Conservation (phyloP, 2,113 vertebrate species). For the Siphamia tubifer region DNA sequence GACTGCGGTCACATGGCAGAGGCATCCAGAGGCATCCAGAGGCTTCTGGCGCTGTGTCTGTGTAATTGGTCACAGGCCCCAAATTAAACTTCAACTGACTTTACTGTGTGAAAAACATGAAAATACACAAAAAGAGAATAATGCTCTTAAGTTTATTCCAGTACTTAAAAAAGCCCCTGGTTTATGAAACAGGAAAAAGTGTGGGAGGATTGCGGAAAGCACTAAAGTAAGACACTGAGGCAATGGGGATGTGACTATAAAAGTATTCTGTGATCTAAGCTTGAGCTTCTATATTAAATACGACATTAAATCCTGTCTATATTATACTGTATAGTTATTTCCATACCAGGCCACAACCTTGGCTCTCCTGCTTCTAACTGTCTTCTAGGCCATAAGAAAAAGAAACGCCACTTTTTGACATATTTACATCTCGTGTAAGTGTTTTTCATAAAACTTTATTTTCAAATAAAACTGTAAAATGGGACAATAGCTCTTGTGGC, state of each 20-base stretch:
- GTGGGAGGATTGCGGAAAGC: too few species aligned
- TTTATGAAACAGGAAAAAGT: background rate
- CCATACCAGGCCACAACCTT: background rate
- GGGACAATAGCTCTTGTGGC: too few species aligned
- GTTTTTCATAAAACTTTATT: background rate
- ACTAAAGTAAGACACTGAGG: too few species aligned
- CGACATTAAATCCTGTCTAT: background rate
- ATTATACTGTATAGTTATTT: background rate
- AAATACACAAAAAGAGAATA: slow-evolving; percentile 19
- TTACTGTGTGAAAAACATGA: slow-evolving; percentile 19
- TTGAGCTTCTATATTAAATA: background rate
- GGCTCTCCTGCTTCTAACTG: background rate
- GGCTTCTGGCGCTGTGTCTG: slow-evolving; percentile 31
- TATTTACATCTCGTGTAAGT: slow-evolving; percentile 9
- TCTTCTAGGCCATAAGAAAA: background rate
- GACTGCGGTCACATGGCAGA: slow-evolving; percentile 8
- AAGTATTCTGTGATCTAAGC: background rate
- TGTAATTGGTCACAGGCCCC: slow-evolving; percentile 47
- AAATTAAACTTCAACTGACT: slow-evolving; percentile 12
- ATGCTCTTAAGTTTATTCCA: background rate
- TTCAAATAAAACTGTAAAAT: too few species aligned
- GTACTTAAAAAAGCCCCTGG: background rate
- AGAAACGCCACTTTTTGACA: slow-evolving; percentile 26
- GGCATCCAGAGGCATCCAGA: slow-evolving; percentile 7
- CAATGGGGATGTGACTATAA: background rate